Evolutionary conservation across 2,113 vertebrate genomes (phyloP), one percentile per base, ranked within the genome.

Genomic region (Otis tarda): DNA sequence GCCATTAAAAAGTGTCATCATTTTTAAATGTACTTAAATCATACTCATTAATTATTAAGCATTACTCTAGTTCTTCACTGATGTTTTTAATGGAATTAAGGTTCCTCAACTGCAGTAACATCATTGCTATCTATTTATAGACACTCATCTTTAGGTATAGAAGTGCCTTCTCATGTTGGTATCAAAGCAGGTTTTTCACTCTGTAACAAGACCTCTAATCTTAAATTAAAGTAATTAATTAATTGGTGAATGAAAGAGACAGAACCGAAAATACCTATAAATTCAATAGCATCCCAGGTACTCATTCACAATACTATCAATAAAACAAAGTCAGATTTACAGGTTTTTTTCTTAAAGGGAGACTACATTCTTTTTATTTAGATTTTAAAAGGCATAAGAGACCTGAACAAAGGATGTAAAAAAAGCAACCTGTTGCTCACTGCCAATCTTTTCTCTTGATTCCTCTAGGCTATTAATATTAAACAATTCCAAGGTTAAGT

Each of bases 121-220:
- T 99, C 98, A 98, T 97, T 90, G 89, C 83, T 91, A 25, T 95
- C 98, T 99, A 99, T 99, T 99, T 99, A 98, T 99, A 99, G 98
- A 97, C 94, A 90, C 95, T 98, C 95, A 91, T 98, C 98, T 98
- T 98, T 98, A 97, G 97, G 95, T 98, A 97, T 97, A 96, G 97
- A 98, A 98, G 96, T 98, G 97, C 95, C 98, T 98, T 99, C 98
- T 98, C 97, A 98, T 98, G 98, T 98, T 97, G 94, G 88, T 97
- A 98, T 98, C 98, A 98, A 98, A 98, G 98, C 93, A 97, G 94
- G n/a, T 76, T 97, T 97, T 97, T 95, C 85, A 83, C 82, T 97
- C 97, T 94, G 90, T 71, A 94, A 83, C 33, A 83, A 97, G 79
- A 87, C 24, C 94, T 97, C 77, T 96, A 94, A 96, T 90, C 92